Percentiles rank a stretch among this genome's conserved stretches.
Evolutionary conservation across 2,113 vertebrate genomes (phyloP).

Genomic region (Hydrochoerus hydrochaeris): DNA sequence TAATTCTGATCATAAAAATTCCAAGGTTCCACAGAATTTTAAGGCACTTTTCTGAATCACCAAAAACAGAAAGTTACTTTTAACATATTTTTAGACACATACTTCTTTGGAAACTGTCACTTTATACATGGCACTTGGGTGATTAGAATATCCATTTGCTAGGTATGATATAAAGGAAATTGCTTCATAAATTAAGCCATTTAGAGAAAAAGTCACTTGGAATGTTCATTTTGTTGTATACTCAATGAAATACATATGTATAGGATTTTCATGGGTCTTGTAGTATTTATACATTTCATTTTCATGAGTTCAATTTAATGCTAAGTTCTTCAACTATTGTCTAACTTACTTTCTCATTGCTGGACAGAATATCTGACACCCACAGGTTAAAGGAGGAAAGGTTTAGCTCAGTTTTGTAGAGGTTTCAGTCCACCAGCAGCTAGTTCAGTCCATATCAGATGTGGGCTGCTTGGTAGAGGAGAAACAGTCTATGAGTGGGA

Average conservation of each 20-base stretch:
- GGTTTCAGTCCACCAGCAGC: background rate
- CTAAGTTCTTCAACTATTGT: background rate
- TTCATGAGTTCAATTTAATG: background rate
- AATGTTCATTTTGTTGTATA: background rate
- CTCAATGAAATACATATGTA: background rate
- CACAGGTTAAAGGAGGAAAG: background rate
- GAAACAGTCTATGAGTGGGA: background rate
- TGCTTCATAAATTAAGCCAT: background rate
- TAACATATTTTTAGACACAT: background rate
- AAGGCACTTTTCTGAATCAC: background rate
- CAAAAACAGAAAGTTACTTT: background rate
- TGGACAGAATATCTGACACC: background rate
- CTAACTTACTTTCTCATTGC: background rate
- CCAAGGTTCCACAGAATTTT: background rate
- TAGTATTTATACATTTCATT: background rate
- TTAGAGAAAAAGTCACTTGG: background rate
- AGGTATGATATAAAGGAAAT: background rate
- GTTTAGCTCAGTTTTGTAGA: background rate
- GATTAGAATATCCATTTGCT: background rate
- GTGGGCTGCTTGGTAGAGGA: background rate
- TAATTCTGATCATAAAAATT: slow-evolving; percentile 20
- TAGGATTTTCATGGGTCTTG: background rate
- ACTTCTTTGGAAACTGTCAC: slow-evolving; percentile 7
- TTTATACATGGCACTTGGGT: slow-evolving; percentile 1
- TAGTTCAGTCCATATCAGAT: background rate